Evolutionary conservation across 2,113 vertebrate species (phyloP), one percentile per base, ranked within the genome.

Genomic region (Aspiorhynchus laticeps): DNA sequence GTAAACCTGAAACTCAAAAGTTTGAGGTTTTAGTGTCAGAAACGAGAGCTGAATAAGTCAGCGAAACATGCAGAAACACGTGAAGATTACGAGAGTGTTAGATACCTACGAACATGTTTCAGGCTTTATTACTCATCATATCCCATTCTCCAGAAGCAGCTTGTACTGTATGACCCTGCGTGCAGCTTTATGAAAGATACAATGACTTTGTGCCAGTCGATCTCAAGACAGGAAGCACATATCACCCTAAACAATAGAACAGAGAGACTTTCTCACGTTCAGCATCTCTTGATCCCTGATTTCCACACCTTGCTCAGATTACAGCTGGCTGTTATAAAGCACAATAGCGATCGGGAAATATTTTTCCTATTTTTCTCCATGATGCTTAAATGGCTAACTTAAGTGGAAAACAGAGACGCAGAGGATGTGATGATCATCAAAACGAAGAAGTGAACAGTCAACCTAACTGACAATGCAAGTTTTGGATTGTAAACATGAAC

Each of bases 1-100:
- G 12, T 75, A 46, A 75, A 75, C 21, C 73, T 75, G 38, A 75
- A 75, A 75, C 73, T 75, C 24, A 43, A 75, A 43, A 43, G 73
- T 75, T 15, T 26, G 38, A 75, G 38, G 38, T 43, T 75, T 75
- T 75, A 6, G 12, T 38, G 11, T 75, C 41, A 75, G 38, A 43
- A 46, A 75, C 15, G 0, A 75, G n/a, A 75, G 24, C 24, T 46
- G 24, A 46, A 75, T 75, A 75, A 75, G 12, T 26, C 73, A 75
- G 41, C 24, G 26, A 75, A 12, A 75, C 71, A 43, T 43, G 71
- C 38, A 75, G 36, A 43, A 75, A 7, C 36, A n/a, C 5, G 38
- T 74, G 24, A 74, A 74, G 36, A 74, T n/a, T 61, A 61, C 24
- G 1, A 61, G 1, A n/a, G 10, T 74, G 36, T n/a, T 43, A 15